Percentiles rank a stretch among this genome's conserved stretches.
Evolutionary conservation across 2,888 invertebrate genomes (phyloP).

Genomic region (Tipula unca): DNA sequence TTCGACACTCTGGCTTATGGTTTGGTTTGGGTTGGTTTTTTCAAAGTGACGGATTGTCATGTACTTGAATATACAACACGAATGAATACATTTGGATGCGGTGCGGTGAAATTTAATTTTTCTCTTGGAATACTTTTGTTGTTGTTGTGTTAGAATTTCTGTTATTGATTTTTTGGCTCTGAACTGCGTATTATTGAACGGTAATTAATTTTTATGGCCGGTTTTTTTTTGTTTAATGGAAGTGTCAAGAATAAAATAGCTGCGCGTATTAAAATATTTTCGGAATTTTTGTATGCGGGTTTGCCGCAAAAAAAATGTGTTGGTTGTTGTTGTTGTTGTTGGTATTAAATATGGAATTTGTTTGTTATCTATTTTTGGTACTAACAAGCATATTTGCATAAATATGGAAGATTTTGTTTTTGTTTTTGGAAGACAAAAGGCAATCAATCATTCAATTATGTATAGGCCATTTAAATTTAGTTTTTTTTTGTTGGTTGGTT

Average conservation of each 20-base stretch:
- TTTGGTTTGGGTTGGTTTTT: neutral
- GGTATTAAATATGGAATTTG: neutral
- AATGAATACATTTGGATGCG: neutral
- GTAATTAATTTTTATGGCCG: neutral
- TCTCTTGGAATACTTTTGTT: neutral
- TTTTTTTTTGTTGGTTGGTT: neutral
- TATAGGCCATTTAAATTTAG: neutral
- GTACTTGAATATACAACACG: neutral
- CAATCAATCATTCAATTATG: slow-evolving; percentile 8
- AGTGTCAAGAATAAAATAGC: neutral
- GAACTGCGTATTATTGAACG: neutral
- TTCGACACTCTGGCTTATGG: neutral
- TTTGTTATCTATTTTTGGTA: neutral
- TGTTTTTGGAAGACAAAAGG: neutral
- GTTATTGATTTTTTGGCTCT: neutral
- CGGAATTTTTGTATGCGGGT: neutral
- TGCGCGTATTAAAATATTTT: neutral
- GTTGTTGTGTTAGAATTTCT: neutral
- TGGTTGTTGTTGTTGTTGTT: no score
- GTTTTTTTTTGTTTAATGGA: neutral
- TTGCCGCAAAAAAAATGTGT: neutral
- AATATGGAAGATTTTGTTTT: neutral
- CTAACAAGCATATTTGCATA: neutral
- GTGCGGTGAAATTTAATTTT: neutral
- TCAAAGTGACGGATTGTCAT: neutral